Conservation (phyloP, 2,797 vertebrate genomes). For the Steatocranus sp. region DNA sequence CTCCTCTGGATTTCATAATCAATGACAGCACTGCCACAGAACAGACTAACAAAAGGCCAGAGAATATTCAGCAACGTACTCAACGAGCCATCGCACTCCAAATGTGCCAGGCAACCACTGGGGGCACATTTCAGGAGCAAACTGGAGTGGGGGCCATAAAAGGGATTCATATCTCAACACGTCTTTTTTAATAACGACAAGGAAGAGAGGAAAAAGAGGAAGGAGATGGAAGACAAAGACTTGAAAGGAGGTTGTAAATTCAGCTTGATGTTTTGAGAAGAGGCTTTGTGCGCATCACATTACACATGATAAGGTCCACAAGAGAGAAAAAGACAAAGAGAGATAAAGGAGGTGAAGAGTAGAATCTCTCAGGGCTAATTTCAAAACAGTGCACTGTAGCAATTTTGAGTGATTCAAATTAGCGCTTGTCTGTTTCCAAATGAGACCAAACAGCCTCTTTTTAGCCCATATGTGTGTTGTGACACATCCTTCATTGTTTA, state of each 20-base stretch:
- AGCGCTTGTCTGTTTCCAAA: slow-evolving; percentile 69
- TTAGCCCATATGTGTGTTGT: slow-evolving; percentile 67
- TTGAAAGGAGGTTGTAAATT: slow-evolving; percentile 69
- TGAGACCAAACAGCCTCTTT: slow-evolving; percentile 67
- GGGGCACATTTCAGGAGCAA: slow-evolving; percentile 86
- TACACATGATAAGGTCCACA: slow-evolving; percentile 42
- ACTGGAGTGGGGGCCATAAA: slow-evolving; percentile 87
- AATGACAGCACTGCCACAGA: slow-evolving; percentile 93
- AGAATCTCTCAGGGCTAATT: slow-evolving; percentile 54
- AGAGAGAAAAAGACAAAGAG: slow-evolving; percentile 6
- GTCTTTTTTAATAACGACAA: slow-evolving; percentile 92
- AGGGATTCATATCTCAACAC: slow-evolving; percentile 93
- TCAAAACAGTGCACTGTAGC: slow-evolving; percentile 57
- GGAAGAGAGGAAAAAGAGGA: slow-evolving; percentile 79
- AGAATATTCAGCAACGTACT: slow-evolving; percentile 84
- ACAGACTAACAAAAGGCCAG: slow-evolving; percentile 91
- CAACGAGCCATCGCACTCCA: slow-evolving; percentile 31
- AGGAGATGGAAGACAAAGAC: slow-evolving; percentile 57
- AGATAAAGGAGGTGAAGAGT: slow-evolving; percentile 2
- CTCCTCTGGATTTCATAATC: slow-evolving; percentile 99
- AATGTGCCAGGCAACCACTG: slow-evolving; percentile 76
- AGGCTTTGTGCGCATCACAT: slow-evolving; percentile 50
- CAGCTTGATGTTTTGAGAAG: slow-evolving; percentile 63
- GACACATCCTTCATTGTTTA: slow-evolving; percentile 74
- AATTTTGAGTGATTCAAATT: slow-evolving; percentile 68